phyloP scores from a whole-genome alignment of 2,113 vertebrate genomes.

The Apus apus region DNA sequence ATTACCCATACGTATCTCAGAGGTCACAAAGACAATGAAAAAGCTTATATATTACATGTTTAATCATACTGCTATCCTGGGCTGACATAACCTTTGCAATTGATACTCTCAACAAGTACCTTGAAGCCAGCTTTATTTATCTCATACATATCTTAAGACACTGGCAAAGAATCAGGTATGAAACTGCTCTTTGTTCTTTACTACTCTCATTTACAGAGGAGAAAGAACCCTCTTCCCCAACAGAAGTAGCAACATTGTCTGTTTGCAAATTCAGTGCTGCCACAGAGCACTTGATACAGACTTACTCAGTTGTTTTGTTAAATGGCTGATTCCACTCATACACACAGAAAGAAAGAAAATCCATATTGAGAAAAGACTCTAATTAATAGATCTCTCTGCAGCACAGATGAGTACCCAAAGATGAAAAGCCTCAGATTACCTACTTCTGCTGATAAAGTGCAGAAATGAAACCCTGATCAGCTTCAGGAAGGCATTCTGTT shows the following conservation, averaged over 20 bases:
- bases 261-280: not conserved
- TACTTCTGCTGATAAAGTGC: slow-evolving; percentile 4
- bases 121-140: not conserved
- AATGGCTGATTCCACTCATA: slow-evolving; percentile 10
- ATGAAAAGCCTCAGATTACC: slow-evolving; percentile 47
- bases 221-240: not conserved
- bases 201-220: not conserved
- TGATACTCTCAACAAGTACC: not conserved
- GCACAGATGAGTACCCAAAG: slow-evolving; percentile 21
- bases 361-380: slow-evolving; percentile 16
- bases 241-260: not conserved
- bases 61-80: not conserved
- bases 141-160: not conserved
- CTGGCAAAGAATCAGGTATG: not conserved
- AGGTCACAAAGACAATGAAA: not conserved
- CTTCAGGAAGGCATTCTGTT: slow-evolving; percentile 1
- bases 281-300: not conserved
- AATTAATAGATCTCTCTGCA: slow-evolving; percentile 64
- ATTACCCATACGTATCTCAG: not conserved
- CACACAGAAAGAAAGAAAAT: slow-evolving; percentile 20
- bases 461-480: slow-evolving; percentile 28
- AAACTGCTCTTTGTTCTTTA: not conserved
- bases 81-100: not conserved
- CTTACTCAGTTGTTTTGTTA: not conserved
- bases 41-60: not conserved